phyloP scores from a whole-genome alignment of 2,888 invertebrate species.

The Sarcophaga carnaria region DNA sequence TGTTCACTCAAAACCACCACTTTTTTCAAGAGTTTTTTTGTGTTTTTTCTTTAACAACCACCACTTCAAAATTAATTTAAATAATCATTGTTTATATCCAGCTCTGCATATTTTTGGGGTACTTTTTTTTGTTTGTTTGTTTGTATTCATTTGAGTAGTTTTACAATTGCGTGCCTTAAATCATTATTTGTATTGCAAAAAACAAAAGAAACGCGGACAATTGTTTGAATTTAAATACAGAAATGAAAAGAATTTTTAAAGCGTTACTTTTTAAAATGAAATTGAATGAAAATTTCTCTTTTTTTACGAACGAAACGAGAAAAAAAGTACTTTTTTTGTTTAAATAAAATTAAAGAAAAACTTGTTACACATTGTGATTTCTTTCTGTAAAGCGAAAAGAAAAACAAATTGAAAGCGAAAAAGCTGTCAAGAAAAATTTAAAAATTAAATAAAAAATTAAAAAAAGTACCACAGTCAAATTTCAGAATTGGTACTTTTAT shows the following conservation, averaged over 20 bases:
- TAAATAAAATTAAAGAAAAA: no score
- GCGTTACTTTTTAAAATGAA: no score
- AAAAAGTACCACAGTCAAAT: no score
- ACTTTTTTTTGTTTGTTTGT: neutral
- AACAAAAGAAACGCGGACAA: slow-evolving; percentile 16
- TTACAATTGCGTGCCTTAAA: neutral
- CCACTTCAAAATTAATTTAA: neutral
- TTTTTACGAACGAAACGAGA: no score
- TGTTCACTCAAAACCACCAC: neutral
- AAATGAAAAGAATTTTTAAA: neutral
- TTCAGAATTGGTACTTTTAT: no score
- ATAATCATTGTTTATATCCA: neutral
- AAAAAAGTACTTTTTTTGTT: no score
- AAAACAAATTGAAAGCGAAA: no score
- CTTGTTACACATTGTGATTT: no score
- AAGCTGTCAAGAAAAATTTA: no score
- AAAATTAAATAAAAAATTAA: no score
- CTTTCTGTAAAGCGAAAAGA: no score
- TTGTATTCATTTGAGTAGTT: neutral
- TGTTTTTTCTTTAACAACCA: neutral
- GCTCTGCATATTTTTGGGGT: neutral
- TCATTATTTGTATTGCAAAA: neutral
- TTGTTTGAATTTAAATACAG: slow-evolving; percentile 10
- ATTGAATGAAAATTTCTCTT: no score
- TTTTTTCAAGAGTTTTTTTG: neutral